Evolutionary conservation across 2,113 vertebrate genomes (phyloP).

Genomic region (Phyllostomus hastatus): DNA sequence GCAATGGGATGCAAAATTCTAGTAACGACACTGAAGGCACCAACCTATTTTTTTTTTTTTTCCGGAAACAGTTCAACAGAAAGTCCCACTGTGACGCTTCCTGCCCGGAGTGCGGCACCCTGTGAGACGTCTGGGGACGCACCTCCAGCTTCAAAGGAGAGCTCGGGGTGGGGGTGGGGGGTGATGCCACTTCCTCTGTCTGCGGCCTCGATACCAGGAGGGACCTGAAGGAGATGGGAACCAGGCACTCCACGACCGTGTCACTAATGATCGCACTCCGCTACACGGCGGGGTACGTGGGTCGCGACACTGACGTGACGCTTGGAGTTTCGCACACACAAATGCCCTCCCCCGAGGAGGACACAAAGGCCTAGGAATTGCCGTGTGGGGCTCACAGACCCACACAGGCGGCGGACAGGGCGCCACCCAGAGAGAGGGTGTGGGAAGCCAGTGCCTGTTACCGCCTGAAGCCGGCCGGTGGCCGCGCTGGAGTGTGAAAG

Average conservation of each 20-base stretch:
- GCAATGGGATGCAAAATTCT: neutral
- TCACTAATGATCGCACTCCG: conserved; percentile 27
- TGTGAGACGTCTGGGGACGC: neutral
- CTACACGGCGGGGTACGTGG: neutral
- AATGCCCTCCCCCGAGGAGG: neutral
- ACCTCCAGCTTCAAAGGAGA: conserved; percentile 68
- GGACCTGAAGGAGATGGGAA: conserved; percentile 64
- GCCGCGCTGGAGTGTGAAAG: conserved; percentile 78
- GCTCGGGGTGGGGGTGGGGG: neutral
- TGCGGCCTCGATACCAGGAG: conserved; percentile 70
- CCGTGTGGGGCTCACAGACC: conserved; percentile 59
- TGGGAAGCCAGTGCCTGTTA: conserved; percentile 85
- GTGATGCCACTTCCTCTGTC: conserved; percentile 73
- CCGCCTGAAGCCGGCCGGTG: conserved; percentile 81
- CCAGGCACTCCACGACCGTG: conserved; percentile 67
- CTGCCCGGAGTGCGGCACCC: conserved; percentile 49
- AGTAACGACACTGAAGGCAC: neutral
- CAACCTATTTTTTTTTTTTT: neutral
- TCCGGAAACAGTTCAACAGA: neutral
- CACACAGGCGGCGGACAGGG: conserved; percentile 75
- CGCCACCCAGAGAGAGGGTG: conserved; percentile 77
- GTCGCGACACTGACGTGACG: conserved; percentile 17
- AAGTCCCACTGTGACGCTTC: conserved; percentile 56
- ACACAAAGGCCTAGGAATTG: conserved; percentile 48
- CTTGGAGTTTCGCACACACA: neutral